Evolutionary conservation across 1,140 invertebrate species (phyloP).

Genomic region (Harpegnathos saltator): DNA sequence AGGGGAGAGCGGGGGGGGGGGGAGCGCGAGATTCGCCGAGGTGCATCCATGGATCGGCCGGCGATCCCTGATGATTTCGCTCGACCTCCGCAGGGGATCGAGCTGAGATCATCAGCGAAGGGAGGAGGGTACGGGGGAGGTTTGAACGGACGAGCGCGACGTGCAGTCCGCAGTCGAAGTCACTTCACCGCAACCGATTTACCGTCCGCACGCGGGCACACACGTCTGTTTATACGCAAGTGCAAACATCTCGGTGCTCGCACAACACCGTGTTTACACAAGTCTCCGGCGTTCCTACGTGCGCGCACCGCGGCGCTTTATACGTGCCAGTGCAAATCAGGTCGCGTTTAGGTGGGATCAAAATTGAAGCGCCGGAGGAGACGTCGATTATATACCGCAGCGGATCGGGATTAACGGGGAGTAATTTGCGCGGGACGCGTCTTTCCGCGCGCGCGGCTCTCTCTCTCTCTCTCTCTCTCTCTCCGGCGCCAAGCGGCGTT

Average conservation of each 20-base stretch:
- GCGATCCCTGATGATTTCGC: no score
- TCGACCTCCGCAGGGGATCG: no score
- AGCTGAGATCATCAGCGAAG: no score
- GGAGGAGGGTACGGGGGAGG: not conserved
- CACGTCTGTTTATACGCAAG: conserved; percentile 65
- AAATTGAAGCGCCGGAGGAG: conserved; percentile 67
- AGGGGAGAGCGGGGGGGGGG: no score
- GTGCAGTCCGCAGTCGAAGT: conserved; percentile 8
- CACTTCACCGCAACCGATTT: conserved; percentile 48
- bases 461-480: no score
- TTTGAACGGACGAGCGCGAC: conserved; percentile 15
- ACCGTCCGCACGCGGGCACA: conserved; percentile 23
- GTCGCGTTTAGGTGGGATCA: conserved; percentile 65
- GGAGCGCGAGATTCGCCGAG: no score
- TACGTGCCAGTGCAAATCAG: conserved; percentile 67
- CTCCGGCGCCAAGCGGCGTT: no score
- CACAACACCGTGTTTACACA: conserved; percentile 34
- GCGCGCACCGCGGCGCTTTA: conserved; percentile 57
- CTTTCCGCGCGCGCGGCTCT: conserved; percentile 26
- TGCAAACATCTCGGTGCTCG: conserved; percentile 64
- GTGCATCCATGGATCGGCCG: no score
- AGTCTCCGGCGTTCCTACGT: conserved; percentile 42
- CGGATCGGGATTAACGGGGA: conserved; percentile 67
- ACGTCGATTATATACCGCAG: conserved; percentile 45
- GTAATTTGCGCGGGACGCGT: conserved; percentile 44